Evolutionary conservation across 37 sponge, comb jelly and placozoan genomes (phyloP).

Genomic region (Theonella swinhoei): DNA sequence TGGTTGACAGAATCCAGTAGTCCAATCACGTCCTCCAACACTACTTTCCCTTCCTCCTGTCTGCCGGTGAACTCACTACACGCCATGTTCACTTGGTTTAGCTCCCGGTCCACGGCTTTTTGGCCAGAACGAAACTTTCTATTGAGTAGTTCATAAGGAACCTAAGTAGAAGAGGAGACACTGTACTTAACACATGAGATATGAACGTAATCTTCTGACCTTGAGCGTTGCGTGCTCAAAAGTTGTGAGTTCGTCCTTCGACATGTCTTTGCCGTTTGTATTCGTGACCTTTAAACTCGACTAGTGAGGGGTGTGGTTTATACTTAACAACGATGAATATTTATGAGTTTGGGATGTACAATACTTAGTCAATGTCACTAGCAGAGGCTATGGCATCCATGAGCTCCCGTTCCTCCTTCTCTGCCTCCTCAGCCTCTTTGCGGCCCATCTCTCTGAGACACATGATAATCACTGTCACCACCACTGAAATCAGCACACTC

Average conservation of each 20-base stretch:
- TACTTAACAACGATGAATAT: too few relatives aligned
- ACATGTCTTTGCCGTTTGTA: too few relatives aligned
- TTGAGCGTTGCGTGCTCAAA: constrained; percentile 87
- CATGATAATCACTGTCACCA: constrained; percentile 48
- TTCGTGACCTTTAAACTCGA: too few relatives aligned
- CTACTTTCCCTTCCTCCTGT: not conserved
- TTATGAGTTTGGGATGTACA: not conserved
- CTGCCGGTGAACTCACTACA: constrained; percentile 32
- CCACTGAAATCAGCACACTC: constrained; percentile 30
- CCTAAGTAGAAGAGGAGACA: constrained; percentile 39
- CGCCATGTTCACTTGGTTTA: constrained; percentile 46
- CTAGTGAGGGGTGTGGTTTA: too few relatives aligned
- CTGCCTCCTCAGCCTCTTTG: constrained; percentile 31
- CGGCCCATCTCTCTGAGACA: constrained; percentile 61
- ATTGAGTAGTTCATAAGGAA: constrained; percentile 96
- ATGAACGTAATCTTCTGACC: constrained; percentile 16
- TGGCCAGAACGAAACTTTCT: constrained; percentile 92
- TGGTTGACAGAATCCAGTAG: constrained; percentile 45
- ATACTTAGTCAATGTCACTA: not conserved
- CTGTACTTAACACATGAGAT: not conserved
- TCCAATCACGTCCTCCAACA: constrained; percentile 37
- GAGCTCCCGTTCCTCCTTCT: constrained; percentile 42
- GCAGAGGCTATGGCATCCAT: constrained; percentile 23
- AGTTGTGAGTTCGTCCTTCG: constrained; percentile 67
- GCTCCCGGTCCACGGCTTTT: constrained; percentile 87